phyloP scores from a whole-genome alignment of 1,140 invertebrate species.

The Triops longicaudatus region DNA sequence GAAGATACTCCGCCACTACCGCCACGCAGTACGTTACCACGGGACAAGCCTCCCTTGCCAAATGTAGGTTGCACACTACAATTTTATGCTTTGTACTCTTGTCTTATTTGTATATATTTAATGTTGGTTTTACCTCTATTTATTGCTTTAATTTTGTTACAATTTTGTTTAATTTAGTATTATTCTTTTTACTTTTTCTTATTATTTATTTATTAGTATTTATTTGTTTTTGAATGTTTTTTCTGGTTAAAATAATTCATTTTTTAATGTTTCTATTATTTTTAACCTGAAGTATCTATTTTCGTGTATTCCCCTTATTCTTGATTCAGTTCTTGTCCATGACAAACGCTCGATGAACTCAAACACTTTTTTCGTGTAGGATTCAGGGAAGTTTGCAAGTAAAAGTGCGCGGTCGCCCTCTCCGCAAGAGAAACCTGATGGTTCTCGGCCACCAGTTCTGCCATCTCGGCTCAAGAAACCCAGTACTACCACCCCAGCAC shows the following conservation, averaged over 20 bases:
- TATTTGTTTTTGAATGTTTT: too few relatives aligned
- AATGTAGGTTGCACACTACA: conserved; percentile 38
- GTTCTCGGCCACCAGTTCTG: conserved; percentile 30
- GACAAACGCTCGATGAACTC: too few relatives aligned
- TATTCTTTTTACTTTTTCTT: too few relatives aligned
- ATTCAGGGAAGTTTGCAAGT: background rate
- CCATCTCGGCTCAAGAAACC: conserved; percentile 32
- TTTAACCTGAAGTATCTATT: too few relatives aligned
- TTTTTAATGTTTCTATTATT: background rate
- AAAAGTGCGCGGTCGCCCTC: background rate
- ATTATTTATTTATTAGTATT: too few relatives aligned
- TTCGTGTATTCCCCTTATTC: too few relatives aligned
- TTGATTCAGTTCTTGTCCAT: too few relatives aligned
- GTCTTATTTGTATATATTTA: too few relatives aligned
- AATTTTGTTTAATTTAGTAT: too few relatives aligned
- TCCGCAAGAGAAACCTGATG: background rate
- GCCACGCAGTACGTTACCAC: conserved; percentile 43
- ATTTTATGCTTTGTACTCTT: background rate
- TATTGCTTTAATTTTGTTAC: too few relatives aligned
- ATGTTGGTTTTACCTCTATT: too few relatives aligned
- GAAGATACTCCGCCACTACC: conserved; percentile 47
- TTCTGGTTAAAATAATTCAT: background rate
- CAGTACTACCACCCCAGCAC: background rate
- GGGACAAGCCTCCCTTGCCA: conserved; percentile 59
- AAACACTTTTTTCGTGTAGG: background rate